Evolutionary conservation across 1,140 invertebrate genomes (phyloP), one percentile per base, ranked within the genome.

Genomic region (Megalonaias nervosa): DNA sequence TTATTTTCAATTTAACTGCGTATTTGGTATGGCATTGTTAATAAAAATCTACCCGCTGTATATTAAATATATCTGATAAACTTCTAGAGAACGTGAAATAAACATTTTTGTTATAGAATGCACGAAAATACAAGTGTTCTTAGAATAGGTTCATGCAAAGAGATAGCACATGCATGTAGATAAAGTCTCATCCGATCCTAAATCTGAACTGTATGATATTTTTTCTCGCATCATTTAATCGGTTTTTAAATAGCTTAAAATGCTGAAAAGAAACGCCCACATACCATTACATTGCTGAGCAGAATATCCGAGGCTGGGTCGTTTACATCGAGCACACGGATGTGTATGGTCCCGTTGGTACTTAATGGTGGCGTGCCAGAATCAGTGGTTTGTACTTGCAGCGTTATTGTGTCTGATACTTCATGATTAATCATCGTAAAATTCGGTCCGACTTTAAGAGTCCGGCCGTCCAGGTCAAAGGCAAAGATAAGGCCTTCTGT

Each of bases 301-400:
- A 19, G 21, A 17, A 87, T 75, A 71, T 77, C 79, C n/a, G 78
- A 81, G 3, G 84, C 84, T 26, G 82, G 78, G 71, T 87, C 86
- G 70, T 87, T 86, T 9, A 68, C 67, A 74, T 87, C 75, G 26
- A 75, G 12, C n/a, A 87, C 38, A 16, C 76, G 26, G 17, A 87
- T 76, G 14, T 67, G 71, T 13, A 87, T 65, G 0, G 81, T 77
- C 15, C 71, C 79, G 19, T 67, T 74, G 3, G 72, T 61, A 6
- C 71, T 71, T 13, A 81, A 72, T 1, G 81, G 72, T 5, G 83
- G 82, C 12, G 23, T 23, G 15, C 84, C 86, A 26, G 81, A 82
- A 61, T 87, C 86, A 48, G 19, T 75, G 1, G 86, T 81, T 31
- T 81, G 65, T 4, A 87, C 64, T 14, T 67, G 31, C n/a, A 87